Percentiles rank a stretch among this genome's conserved stretches.
Evolutionary conservation across 2,888 invertebrate genomes (phyloP).

Genomic region (Poecilobothrus nobilitatus): DNA sequence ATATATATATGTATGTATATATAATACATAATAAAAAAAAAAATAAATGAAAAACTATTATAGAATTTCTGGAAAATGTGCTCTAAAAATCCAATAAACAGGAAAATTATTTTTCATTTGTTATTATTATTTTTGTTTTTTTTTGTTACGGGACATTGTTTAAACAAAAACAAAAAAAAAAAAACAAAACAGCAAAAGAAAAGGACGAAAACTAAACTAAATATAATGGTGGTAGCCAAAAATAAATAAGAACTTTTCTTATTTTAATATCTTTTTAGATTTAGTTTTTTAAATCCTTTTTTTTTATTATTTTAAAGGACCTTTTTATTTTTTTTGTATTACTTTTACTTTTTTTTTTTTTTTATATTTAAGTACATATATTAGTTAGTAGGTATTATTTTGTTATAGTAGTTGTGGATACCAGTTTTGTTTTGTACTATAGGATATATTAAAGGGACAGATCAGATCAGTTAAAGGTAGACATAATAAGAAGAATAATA

Average conservation of each 20-base stretch:
- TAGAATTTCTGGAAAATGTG: no score
- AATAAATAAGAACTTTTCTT: not conserved
- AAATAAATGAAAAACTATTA: not conserved
- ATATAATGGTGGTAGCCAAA: not conserved
- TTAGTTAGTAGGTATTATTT: no score
- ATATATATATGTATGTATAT: no score
- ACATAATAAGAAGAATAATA: not conserved
- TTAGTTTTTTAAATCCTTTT: not conserved
- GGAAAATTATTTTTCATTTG: not conserved
- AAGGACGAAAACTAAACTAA: not conserved
- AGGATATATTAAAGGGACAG: no score
- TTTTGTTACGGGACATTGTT: no score
- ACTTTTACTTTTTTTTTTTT: not conserved
- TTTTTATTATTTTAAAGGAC: not conserved
- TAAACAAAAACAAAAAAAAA: no score
- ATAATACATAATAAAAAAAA: no score
- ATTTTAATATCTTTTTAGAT: slow-evolving; percentile 4
- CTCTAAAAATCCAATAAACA: not conserved
- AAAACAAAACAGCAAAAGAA: not conserved
- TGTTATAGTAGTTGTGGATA: no score
- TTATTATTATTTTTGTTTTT: no score
- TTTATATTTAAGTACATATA: no score
- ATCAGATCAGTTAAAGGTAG: not conserved
- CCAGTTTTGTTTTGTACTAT: no score
- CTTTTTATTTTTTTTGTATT: not conserved